A percentile compares a stretch with the other conserved stretches of the same genome.
phyloP scores from a whole-genome alignment of 1,140 invertebrate species.

The Caenorhabditis remanei region DNA sequence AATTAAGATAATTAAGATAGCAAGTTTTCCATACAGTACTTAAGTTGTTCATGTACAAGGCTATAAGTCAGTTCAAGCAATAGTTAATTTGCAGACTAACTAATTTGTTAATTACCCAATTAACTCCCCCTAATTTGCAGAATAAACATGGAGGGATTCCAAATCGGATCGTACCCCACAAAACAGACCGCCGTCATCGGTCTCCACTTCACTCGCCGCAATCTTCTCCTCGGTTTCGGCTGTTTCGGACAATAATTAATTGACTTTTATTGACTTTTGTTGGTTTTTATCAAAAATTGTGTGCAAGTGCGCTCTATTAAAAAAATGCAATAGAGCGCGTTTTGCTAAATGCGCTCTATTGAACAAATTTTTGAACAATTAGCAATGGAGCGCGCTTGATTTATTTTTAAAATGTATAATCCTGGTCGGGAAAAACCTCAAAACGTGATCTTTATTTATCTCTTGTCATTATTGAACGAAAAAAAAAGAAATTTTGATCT shows the following conservation, averaged over 20 bases:
- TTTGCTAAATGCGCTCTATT: neutral
- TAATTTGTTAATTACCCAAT: neutral
- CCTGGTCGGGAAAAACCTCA: too few relatives aligned
- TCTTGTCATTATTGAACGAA: neutral
- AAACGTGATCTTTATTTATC: too few relatives aligned
- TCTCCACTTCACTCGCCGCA: slow-evolving; percentile 72
- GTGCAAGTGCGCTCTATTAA: neutral
- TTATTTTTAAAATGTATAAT: too few relatives aligned
- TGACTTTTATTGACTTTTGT: neutral
- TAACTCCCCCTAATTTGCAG: slow-evolving; percentile 62
- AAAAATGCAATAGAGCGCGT: too few relatives aligned
- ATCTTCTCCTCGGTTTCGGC: slow-evolving; percentile 72
- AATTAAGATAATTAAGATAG: too few relatives aligned
- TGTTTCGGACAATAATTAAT: slow-evolving; percentile 70
- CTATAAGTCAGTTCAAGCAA: too few relatives aligned
- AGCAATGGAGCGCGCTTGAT: too few relatives aligned
- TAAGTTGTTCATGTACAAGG: too few relatives aligned
- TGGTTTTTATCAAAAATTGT: neutral
- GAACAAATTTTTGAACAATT: too few relatives aligned
- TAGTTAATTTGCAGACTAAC: too few relatives aligned
- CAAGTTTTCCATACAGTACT: too few relatives aligned
- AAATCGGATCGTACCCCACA: slow-evolving; percentile 71
- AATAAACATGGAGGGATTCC: slow-evolving; percentile 69
- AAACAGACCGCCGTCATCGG: slow-evolving; percentile 73
- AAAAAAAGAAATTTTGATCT: neutral